Evolutionary conservation across 1,140 invertebrate genomes (phyloP).

Genomic region (Cherax destructor): DNA sequence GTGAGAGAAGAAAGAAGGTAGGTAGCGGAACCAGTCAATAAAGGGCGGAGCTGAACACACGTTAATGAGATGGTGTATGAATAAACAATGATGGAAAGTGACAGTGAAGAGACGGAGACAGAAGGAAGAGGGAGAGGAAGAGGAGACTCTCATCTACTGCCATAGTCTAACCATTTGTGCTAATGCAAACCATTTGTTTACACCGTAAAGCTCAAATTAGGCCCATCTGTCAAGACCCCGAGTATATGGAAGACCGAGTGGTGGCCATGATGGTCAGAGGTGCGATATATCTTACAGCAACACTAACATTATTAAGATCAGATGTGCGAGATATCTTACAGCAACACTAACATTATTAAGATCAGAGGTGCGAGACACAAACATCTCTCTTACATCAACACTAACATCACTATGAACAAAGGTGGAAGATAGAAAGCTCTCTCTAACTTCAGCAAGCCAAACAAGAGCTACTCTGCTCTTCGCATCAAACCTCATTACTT

Average conservation of each 20-base stretch:
- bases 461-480: too few relatives aligned
- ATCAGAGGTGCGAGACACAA: too few relatives aligned
- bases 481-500: too few relatives aligned
- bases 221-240: slow-evolving; percentile 24
- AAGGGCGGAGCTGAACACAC: neutral
- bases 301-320: too few relatives aligned
- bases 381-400: too few relatives aligned
- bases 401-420: too few relatives aligned
- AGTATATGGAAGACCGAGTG: neutral
- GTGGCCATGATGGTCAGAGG: neutral
- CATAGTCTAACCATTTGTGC: slow-evolving; percentile 28
- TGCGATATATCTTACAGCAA: too few relatives aligned
- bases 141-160: slow-evolving; percentile 25
- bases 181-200: slow-evolving; percentile 51
- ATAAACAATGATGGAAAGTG: neutral
- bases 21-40: neutral
- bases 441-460: too few relatives aligned
- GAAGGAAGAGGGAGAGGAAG: neutral
- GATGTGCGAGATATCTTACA: too few relatives aligned
- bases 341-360: too few relatives aligned
- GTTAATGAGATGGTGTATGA: neutral
- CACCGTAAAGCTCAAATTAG: slow-evolving; percentile 44
- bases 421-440: too few relatives aligned
- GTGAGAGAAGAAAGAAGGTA: neutral
- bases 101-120: neutral